These are phyloP conservation scores for Scaptomyza reducta DNA, from an alignment of 2,888 invertebrate species.

Conservation along the genomic window DNA sequence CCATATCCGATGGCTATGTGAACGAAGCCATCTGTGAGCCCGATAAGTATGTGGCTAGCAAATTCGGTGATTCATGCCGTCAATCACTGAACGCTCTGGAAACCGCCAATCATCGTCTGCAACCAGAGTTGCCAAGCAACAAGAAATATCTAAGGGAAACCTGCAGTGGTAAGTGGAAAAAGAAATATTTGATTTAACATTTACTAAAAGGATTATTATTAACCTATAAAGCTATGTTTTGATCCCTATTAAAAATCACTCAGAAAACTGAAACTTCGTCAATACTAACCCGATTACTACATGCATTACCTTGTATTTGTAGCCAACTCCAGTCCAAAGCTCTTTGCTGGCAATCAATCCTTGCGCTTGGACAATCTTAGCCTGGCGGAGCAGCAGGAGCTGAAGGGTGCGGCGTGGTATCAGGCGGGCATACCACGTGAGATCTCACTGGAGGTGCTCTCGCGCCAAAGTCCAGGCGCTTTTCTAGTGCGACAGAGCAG, in stretches of 20 bases:
- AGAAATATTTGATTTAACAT: too few species aligned
- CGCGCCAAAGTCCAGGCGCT: slow-evolving; percentile 95
- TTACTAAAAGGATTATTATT: too few species aligned
- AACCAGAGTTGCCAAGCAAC: slow-evolving; percentile 81
- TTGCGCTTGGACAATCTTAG: slow-evolving; percentile 87
- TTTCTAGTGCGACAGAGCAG: slow-evolving; percentile 98
- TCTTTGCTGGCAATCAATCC: slow-evolving; percentile 84
- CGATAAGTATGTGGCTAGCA: slow-evolving; percentile 85
- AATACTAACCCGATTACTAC: too few species aligned
- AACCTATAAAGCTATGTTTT: too few species aligned
- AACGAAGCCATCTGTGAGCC: slow-evolving; percentile 91
- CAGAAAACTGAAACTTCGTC: too few species aligned
- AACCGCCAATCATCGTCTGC: slow-evolving; percentile 78
- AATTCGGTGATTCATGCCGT: slow-evolving; percentile 84
- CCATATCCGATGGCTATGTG: slow-evolving; percentile 91
- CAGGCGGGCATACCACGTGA: slow-evolving; percentile 98
- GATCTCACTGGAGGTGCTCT: slow-evolving; percentile 95
- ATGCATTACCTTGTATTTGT: too few species aligned
- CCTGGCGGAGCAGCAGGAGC: slow-evolving; percentile 90
- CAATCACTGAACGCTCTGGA: slow-evolving; percentile 84
- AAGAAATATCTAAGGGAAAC: slow-evolving; percentile 84
- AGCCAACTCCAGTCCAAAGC: slow-evolving; percentile 85
- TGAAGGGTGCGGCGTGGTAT: slow-evolving; percentile 96
- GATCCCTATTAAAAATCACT: too few species aligned
- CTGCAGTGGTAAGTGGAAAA: slow-evolving; percentile 81